Percentiles rank a stretch among this genome's conserved stretches.
These are phyloP conservation scores for Thamnophis elegans DNA, from an alignment of 2,797 vertebrate genomes.

Conservation along the genomic window DNA sequence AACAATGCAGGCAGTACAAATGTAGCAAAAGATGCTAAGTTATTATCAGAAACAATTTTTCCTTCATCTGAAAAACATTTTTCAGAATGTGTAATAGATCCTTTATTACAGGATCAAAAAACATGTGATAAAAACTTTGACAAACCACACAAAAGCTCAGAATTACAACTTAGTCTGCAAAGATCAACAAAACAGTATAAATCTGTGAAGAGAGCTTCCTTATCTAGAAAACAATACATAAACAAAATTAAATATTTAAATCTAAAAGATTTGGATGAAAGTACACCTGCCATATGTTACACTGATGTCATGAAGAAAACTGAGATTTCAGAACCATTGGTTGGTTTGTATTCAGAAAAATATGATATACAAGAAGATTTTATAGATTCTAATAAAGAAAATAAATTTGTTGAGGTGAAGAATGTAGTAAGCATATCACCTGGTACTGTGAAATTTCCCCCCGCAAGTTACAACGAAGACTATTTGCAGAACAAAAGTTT, in stretches of 20 bases:
- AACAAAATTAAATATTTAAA: slow-evolving; percentile 19
- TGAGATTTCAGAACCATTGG: background rate
- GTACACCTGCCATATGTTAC: background rate
- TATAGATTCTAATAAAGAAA: slow-evolving; percentile 24
- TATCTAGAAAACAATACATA: background rate
- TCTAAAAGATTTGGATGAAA: slow-evolving; percentile 16
- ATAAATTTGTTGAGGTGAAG: slow-evolving; percentile 29
- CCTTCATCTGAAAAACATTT: background rate
- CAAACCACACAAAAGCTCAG: background rate
- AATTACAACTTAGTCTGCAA: background rate
- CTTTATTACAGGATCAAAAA: slow-evolving; percentile 3
- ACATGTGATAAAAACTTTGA: background rate
- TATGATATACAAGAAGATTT: slow-evolving; percentile 28
- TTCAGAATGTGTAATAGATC: background rate
- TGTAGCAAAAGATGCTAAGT: slow-evolving; percentile 1
- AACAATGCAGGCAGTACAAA: slow-evolving; percentile 1
- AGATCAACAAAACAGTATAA: background rate
- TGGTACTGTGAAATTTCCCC: background rate
- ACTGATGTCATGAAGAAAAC: background rate
- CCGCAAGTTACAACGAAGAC: background rate
- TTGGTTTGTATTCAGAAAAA: slow-evolving; percentile 14
- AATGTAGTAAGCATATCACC: slow-evolving; percentile 50
- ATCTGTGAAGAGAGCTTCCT: background rate
- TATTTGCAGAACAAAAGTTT: background rate
- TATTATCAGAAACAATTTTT: background rate